Base-by-base conservation (phyloP, 2,888 invertebrate genomes). In the Pachliopta kotzebuea region DNA sequence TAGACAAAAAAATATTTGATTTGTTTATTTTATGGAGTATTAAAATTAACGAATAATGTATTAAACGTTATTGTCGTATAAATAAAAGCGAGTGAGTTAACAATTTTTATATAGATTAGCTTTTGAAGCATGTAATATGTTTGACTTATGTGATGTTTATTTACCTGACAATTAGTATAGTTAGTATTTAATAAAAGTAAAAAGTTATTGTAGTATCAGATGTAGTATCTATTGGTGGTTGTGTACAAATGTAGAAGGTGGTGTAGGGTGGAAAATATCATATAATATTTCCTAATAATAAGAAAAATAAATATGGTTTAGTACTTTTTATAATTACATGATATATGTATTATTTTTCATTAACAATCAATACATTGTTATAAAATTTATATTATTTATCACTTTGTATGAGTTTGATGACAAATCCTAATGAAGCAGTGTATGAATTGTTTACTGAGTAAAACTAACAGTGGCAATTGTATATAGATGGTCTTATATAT, bases 111-210 rank as follows among this genome's bases (percentile, higher is more conserved):
- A 50, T 42, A 24, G 20, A 31, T 9, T 55, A 63, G 57, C 24
- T 54, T 61, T 42, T 57, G 29, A 60, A 61, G 53, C 52, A 56
- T 52, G 18, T 42, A 45, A 31, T 60, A 50, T 56, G 45, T 63
- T 20, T 62, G 45, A 24, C 52, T 45, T 61, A 62, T 65, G 67
- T 65, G 61, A 63, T 69, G 56, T 66, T 54, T 37, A 53, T 57
- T 57, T 66, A 63, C 62, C 57, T 65, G 65, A 65, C 42, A 42
- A 26, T 37, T 60, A 61, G 45, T 14, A 49, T 65, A 61, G 54
- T 61, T 49, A 29, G 18, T 45, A 31, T 45, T 23, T 56, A 56
- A 55, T 56, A 60, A 24, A 54, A 61, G 50, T 26, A 52, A 60
- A 24, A 54, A 61, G 50, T 26, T 45, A n/a, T n/a, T 53, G 53